A percentile compares a stretch with the other conserved stretches of the same genome.
phyloP scores from a whole-genome alignment of 53 echinoderm and acorn worm species.

The Mesocentrotus franciscanus region DNA sequence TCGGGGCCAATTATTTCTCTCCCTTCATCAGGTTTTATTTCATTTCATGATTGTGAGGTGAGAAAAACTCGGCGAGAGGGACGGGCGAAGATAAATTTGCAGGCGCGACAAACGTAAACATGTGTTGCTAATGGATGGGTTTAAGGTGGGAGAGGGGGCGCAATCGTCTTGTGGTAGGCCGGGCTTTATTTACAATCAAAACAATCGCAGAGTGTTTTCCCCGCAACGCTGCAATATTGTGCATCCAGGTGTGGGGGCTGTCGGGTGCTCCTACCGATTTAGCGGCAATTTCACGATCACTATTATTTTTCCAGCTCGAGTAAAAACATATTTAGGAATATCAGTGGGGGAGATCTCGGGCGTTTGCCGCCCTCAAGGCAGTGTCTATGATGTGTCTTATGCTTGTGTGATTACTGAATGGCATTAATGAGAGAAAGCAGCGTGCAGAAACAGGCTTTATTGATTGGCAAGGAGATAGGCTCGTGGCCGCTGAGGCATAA shows the following conservation, averaged over 20 bases:
- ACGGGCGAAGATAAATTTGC: slow-evolving; percentile 36
- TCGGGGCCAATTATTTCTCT: slow-evolving; percentile 35
- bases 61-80: neutral
- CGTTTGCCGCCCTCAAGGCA: slow-evolving; percentile 27
- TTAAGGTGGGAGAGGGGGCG: slow-evolving; percentile 33
- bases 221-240: slow-evolving; percentile 46
- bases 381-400: slow-evolving; percentile 27
- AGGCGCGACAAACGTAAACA: slow-evolving; percentile 63
- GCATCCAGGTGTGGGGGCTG: slow-evolving; percentile 38
- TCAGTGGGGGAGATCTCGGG: slow-evolving; percentile 42
- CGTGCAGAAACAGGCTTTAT: slow-evolving; percentile 38
- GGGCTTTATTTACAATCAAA: slow-evolving; percentile 64
- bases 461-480: slow-evolving; percentile 40
- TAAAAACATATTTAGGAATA: slow-evolving; percentile 54
- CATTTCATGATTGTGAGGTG: slow-evolving; percentile 30
- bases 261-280: slow-evolving; percentile 34
- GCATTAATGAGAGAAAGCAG: slow-evolving; percentile 49
- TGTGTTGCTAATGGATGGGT: slow-evolving; percentile 65
- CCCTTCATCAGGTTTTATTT: slow-evolving; percentile 5
- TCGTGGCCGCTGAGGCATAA: neutral
- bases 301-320: slow-evolving; percentile 60
- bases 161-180: slow-evolving; percentile 39
- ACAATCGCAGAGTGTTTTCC: slow-evolving; percentile 63
- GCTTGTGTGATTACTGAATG: slow-evolving; percentile 52
- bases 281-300: slow-evolving; percentile 58